A percentile compares a stretch with the other conserved stretches of the same genome.
These are phyloP conservation scores for Cantharis flavilabris DNA, from an alignment of 2,888 invertebrate genomes.

Conservation along the genomic window DNA sequence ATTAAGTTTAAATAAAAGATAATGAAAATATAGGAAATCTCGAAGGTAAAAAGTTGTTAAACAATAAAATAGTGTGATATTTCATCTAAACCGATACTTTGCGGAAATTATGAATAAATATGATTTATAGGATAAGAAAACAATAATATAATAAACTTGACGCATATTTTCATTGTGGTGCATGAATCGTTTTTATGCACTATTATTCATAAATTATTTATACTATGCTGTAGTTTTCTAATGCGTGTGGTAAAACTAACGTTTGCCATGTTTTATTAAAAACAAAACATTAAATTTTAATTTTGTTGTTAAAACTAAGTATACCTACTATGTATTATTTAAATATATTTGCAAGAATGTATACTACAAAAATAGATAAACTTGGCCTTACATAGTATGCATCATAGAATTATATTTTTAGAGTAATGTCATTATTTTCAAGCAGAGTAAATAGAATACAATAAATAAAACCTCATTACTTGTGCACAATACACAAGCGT, in stretches of 20 bases:
- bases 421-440: conserved; percentile 5
- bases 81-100: neutral
- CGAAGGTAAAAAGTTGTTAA: neutral
- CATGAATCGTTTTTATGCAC: conserved; percentile 37
- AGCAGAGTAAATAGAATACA: conserved; percentile 1
- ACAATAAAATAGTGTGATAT: neutral
- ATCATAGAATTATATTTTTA: conserved; percentile 7
- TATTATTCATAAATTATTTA: conserved; percentile 37
- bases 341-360: neutral
- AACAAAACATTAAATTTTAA: neutral
- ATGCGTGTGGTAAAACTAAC: conserved; percentile 13
- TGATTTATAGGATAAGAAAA: conserved; percentile 26
- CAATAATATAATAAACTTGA: conserved; percentile 40
- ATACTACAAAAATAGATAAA: conserved; percentile 8
- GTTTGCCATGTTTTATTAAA: neutral
- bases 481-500: neutral
- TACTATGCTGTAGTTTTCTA: conserved; percentile 35
- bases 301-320: neutral
- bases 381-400: conserved; percentile 14
- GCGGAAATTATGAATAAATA: neutral
- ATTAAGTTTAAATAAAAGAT: neutral
- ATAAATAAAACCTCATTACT: neutral
- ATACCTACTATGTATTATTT: neutral
- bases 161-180: conserved; percentile 31
- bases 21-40: neutral